These are phyloP conservation scores for Papio anubis DNA, from an alignment of 2,113 vertebrate genomes.

Conservation along the genomic window DNA sequence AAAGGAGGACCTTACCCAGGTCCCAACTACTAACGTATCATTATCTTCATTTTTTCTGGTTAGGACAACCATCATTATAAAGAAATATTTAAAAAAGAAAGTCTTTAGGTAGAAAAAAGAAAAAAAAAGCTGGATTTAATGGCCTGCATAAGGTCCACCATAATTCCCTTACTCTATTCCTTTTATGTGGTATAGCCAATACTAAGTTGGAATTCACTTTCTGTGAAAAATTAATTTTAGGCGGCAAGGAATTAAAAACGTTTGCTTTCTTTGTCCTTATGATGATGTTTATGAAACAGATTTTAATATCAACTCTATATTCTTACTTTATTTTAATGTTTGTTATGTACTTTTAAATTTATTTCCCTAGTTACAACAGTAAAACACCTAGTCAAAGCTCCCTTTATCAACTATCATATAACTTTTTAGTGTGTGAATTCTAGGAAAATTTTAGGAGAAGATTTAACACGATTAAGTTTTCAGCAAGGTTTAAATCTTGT, in stretches of 20 bases:
- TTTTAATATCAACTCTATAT: neutral
- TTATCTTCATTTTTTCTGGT: neutral
- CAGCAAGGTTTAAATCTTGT: neutral
- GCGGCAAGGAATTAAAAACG: neutral
- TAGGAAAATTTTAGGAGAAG: neutral
- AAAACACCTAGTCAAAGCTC: neutral
- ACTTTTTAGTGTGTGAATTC: neutral
- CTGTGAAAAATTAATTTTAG: conserved; percentile 29
- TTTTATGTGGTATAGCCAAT: neutral
- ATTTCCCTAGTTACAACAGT: neutral
- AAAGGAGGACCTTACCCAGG: neutral
- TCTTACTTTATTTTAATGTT: neutral
- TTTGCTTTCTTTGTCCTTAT: neutral
- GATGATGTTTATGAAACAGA: neutral
- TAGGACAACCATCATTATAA: neutral
- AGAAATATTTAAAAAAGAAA: neutral
- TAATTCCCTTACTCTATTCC: neutral
- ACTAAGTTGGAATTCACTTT: neutral
- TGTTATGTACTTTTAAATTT: neutral
- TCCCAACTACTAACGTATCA: fast-evolving
- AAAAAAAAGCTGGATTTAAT: neutral
- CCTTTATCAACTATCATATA: neutral
- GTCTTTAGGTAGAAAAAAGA: neutral
- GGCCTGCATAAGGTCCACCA: neutral
- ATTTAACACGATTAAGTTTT: neutral